These are phyloP conservation scores for Chrysaora quinquecirrha DNA, from an alignment of 30 jellyfish, hydroid and myxozoan species.

Conservation along the genomic window DNA sequence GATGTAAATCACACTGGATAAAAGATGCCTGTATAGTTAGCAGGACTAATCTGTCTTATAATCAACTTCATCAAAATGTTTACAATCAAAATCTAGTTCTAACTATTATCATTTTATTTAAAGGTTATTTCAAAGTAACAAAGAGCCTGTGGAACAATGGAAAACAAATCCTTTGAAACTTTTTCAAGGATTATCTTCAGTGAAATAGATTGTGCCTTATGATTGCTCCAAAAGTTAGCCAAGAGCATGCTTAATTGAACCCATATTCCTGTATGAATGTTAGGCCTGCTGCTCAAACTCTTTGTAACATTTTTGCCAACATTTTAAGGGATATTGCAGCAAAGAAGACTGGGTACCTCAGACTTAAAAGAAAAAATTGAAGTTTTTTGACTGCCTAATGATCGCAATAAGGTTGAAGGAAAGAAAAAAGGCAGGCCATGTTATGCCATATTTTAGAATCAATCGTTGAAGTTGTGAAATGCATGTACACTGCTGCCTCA, in stretches of 20 bases:
- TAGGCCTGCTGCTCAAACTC: conserved; percentile 39
- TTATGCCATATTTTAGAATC: conserved; percentile 32
- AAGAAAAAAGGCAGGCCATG: conserved; percentile 8
- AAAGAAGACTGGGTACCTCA: conserved; percentile 46
- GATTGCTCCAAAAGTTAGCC: conserved; percentile 8
- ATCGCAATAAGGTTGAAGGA: conserved; percentile 40
- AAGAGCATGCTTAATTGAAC: conserved; percentile 28
- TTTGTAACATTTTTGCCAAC: conserved; percentile 12
- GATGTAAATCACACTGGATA: too few relatives aligned
- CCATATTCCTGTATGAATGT: conserved; percentile 62
- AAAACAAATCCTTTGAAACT: conserved; percentile 31
- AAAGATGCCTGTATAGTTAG: too few relatives aligned
- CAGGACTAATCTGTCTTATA: neutral
- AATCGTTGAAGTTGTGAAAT: conserved; percentile 43
- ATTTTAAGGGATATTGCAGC: conserved; percentile 11
- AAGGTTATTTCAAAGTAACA: too few relatives aligned
- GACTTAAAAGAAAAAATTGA: conserved; percentile 42
- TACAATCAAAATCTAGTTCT: neutral
- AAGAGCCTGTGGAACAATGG: conserved; percentile 44
- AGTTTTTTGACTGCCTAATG: conserved; percentile 40
- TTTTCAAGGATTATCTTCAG: conserved; percentile 23
- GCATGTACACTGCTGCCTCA: conserved; percentile 26
- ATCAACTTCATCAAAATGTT: neutral
- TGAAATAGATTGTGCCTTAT: conserved; percentile 12
- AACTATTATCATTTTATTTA: neutral